phyloP scores from a whole-genome alignment of 2,113 vertebrate genomes.

The Caracal caracal region DNA sequence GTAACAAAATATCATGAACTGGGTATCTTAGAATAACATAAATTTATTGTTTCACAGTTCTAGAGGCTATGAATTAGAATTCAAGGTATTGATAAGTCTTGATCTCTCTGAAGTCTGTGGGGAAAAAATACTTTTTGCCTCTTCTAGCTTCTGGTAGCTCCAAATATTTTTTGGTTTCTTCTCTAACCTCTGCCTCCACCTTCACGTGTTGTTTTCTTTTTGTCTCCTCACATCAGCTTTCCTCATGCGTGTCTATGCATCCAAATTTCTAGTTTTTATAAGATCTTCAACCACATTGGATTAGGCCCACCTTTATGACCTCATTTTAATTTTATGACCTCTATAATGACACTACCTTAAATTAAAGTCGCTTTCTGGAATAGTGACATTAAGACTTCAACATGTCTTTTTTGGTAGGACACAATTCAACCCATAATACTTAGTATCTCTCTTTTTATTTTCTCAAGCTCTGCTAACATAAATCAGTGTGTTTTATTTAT shows the following conservation, averaged over 20 bases:
- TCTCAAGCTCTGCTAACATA: neutral
- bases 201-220: neutral
- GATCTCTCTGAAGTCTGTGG: neutral
- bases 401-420: neutral
- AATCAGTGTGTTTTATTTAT: neutral
- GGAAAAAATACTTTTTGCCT: fast-evolving
- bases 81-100: neutral
- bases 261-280: neutral
- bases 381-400: neutral
- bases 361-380: neutral
- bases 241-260: fast-evolving
- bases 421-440: neutral
- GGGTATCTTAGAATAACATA: fast-evolving
- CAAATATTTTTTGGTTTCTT: neutral
- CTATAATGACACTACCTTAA: neutral
- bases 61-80: neutral
- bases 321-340: neutral
- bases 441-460: neutral
- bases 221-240: neutral
- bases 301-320: neutral
- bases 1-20: neutral
- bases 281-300: neutral
- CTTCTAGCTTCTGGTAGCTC: neutral
- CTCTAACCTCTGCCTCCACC: neutral
- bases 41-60: neutral